Evolutionary conservation across 2,113 vertebrate genomes (phyloP), one percentile per base, ranked within the genome.

Genomic region (Triplophysa siluroides): DNA sequence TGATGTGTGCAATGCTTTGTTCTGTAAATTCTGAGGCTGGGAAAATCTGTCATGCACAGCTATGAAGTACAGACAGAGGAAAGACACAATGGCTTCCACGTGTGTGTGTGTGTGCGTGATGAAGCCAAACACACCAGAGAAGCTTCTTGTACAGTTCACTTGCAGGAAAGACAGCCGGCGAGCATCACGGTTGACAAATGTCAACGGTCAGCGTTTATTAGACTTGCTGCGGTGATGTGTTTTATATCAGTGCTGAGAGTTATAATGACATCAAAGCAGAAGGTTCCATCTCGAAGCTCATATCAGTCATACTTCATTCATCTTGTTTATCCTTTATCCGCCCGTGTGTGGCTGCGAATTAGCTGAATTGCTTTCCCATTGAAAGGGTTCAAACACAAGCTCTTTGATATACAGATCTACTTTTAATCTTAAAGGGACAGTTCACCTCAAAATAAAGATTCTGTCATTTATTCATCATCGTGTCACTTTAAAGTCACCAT

Each of bases 31-130:
- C 66, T 76, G 79, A 66, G 29, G 66, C 54, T 85, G 84, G 86
- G 62, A 86, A 86, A 87, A 91, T 91, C 90, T 88, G 92, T 92
- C 90, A 92, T 89, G 91, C 90, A 89, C 91, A 92, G 90, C 89
- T 91, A 89, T 89, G 88, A 88, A 76, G 85, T 82, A 86, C 74
- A 87, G 81, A 83, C 81, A 1, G 67, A 29, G 83, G 14, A 75
- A 76, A 63, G 58, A 76, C 58, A 73, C 70, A 73, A 73, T 73
- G 23, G 29, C 12, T 21, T 18, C 12, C 7, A 11, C 60, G 54
- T 58, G 56, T 54, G 47, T 24, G 12, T 50, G 21, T 47, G 43
- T 50, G 21, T 64, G 43, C 41, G 26, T 21, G 69, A 73, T 43
- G n/a, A 52, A 52, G 50, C 58, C 38, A 14, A 71, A 19, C 47